phyloP scores from a whole-genome alignment of 2,888 invertebrate genomes.

The Drosophila aldrichi region DNA sequence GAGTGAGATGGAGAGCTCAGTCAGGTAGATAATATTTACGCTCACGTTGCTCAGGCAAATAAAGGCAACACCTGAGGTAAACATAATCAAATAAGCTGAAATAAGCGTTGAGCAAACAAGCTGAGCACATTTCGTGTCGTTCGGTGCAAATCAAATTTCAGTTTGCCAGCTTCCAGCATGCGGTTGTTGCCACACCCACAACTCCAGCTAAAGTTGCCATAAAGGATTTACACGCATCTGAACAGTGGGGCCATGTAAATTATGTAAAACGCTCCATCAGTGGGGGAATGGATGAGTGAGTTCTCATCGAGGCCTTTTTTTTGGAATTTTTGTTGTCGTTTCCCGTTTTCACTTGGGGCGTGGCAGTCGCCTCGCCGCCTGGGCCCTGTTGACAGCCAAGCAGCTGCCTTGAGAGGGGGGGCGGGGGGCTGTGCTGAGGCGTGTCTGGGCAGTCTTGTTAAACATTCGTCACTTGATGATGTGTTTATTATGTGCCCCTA shows the following conservation, averaged over 20 bases:
- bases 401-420: background rate
- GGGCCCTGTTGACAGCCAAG: conserved; percentile 42
- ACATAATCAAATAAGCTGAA: conserved; percentile 77
- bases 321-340: conserved; percentile 74
- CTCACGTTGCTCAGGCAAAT: conserved; percentile 22
- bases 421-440: background rate
- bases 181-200: conserved; percentile 28
- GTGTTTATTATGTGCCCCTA: conserved; percentile 79
- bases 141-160: conserved; percentile 72
- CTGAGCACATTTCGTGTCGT: conserved; percentile 53
- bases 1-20: conserved; percentile 9
- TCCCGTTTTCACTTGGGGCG: conserved; percentile 48
- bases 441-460: conserved; percentile 43
- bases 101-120: conserved; percentile 63
- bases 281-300: background rate
- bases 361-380: conserved; percentile 54
- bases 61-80: conserved; percentile 66
- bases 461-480: conserved; percentile 75
- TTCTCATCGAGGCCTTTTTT: conserved; percentile 54
- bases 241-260: conserved; percentile 68
- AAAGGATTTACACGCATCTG: conserved; percentile 77
- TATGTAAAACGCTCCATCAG: conserved; percentile 70
- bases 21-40: conserved; percentile 36
- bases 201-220: conserved; percentile 60
- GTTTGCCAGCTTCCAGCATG: conserved; percentile 14